These are phyloP conservation scores for Netelia fuscicornis DNA, from an alignment of 2,888 invertebrate genomes.

Conservation along the genomic window DNA sequence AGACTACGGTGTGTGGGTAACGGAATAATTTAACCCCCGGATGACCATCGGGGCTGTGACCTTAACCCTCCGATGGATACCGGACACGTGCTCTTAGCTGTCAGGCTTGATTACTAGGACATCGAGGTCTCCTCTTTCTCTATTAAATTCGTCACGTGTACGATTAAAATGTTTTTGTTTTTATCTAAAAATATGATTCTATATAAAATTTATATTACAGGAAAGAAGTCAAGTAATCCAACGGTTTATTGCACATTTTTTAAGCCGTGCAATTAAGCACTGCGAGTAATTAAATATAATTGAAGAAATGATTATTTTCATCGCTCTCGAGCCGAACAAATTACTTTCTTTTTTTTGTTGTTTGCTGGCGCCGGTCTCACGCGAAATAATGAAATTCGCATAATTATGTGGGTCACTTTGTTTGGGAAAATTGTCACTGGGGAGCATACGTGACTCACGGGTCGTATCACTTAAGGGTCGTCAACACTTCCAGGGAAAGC, in stretches of 20 bases:
- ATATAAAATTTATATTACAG: too few species aligned
- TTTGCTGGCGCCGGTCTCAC: too few species aligned
- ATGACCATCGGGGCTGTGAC: constrained; percentile 39
- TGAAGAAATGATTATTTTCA: too few species aligned
- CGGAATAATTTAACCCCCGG: constrained; percentile 55
- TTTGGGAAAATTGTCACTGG: constrained; percentile 25
- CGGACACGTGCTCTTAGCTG: constrained; percentile 51
- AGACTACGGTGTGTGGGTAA: constrained; percentile 29
- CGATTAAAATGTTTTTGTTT: constrained; percentile 20
- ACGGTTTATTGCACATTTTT: neutral
- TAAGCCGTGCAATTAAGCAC: neutral
- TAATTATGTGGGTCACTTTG: constrained; percentile 8
- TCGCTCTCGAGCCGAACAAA: neutral
- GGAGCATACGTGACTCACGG: constrained; percentile 43
- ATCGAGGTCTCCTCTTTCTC: constrained; percentile 1
- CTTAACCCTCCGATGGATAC: constrained; percentile 56
- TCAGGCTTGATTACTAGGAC: constrained; percentile 41
- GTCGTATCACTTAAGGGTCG: constrained; percentile 27
- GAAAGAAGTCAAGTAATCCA: too few species aligned
- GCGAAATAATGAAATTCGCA: too few species aligned
- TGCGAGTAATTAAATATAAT: neutral
- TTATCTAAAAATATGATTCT: neutral
- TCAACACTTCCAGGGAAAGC: constrained; percentile 53
- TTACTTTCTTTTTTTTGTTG: neutral
- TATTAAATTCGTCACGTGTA: constrained; percentile 45